Evolutionary conservation across 1,140 invertebrate genomes (phyloP).

Genomic region (Mya arenaria): DNA sequence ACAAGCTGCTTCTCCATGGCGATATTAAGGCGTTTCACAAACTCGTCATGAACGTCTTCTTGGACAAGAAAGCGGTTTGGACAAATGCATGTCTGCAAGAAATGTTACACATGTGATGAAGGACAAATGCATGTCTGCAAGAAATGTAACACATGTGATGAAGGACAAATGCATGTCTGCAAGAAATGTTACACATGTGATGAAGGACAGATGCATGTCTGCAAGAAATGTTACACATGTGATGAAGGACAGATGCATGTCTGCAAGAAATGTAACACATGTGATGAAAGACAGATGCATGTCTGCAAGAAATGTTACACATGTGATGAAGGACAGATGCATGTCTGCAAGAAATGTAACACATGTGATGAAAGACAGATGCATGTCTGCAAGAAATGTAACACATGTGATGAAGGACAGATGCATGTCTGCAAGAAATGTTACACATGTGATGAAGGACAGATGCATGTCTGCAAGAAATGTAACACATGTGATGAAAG

Average conservation of each 20-base stretch:
- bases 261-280: neutral
- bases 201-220: too few relatives aligned
- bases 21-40: slow-evolving; percentile 88
- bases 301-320: slow-evolving; percentile 85
- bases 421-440: slow-evolving; percentile 84
- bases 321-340: neutral
- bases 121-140: neutral
- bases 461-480: neutral
- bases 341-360: neutral
- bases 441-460: neutral
- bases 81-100: slow-evolving; percentile 94
- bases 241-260: neutral
- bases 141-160: too few relatives aligned
- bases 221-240: neutral
- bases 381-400: too few relatives aligned
- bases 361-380: too few relatives aligned
- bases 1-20: slow-evolving; percentile 87
- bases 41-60: slow-evolving; percentile 90
- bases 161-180: too few relatives aligned
- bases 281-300: slow-evolving; percentile 90
- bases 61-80: slow-evolving; percentile 97
- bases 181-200: too few relatives aligned
- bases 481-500: neutral
- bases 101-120: neutral
- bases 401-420: too few relatives aligned